Base-by-base conservation (phyloP, 1,140 invertebrate genomes). In the Magallana angulata region DNA sequence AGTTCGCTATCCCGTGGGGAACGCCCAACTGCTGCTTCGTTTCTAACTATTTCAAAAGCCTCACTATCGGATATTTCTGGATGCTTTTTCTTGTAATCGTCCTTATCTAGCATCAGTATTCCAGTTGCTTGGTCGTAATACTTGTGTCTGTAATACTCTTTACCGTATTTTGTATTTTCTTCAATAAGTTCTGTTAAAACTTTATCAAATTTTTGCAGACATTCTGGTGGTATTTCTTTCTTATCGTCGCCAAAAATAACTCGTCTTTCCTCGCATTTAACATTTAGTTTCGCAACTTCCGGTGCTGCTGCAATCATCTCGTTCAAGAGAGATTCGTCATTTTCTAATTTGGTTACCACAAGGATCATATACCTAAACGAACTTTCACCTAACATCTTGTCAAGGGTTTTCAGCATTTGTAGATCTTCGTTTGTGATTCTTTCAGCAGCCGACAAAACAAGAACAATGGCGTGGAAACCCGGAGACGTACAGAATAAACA, bases 401-500 rank as follows among this genome's bases (percentile, higher is more conserved):
- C 5, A 9, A 82, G 36, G 56, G 8, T 36, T 82, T 56, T 30
- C 11, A 56, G n/a, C 80, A 82, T 56, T 57, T 82, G 4, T 7
- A 82, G 11, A 57, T 82, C 80, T 56, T 82, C 80, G 11, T 36
- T 56, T 16, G 36, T 56, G 9, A 57, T 48, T 56, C 80, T 82
- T n/a, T 82, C 80, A 18, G 71, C 14, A 14, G 48, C 71, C 48
- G 71, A 80, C 1, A 80, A 9, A 14, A 80, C 71, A 16, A 82
- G 16, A 36, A 57, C 57, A 48, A 82, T 56, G 57, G 36, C 36
- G 57, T 82, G 80, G 56, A 82, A 82, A 12, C 80, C 80, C 7
- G 80, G 80, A 16, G 80, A 82, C 36, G 80, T 82, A 24, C 80
- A 82, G n/a, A 16, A 82, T 24, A 82, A 56, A 82, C 80, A 82